Conservation (phyloP, 2,797 vertebrate genomes). For the Pseudotriccus pelzelni region DNA sequence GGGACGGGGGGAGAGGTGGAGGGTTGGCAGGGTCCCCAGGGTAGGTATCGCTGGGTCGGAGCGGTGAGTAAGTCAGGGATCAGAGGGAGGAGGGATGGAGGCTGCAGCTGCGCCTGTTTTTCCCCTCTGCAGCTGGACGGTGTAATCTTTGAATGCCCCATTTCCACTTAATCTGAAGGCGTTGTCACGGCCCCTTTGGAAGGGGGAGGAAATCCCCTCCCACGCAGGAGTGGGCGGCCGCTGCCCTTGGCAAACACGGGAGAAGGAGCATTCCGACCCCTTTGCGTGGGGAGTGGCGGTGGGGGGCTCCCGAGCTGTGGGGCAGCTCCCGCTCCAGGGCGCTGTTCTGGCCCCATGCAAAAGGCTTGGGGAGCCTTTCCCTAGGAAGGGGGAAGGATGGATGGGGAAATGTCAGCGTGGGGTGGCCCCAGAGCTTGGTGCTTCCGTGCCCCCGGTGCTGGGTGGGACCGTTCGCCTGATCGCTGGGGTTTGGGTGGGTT, state of each 20-base stretch:
- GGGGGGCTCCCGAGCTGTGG: neutral
- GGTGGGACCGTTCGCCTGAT: neutral
- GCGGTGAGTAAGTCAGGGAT: neutral
- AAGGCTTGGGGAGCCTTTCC: neutral
- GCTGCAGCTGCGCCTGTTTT: neutral
- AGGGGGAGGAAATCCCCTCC: neutral
- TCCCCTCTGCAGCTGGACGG: neutral
- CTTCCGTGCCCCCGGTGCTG: neutral
- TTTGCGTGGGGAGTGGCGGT: rapidly evolving
- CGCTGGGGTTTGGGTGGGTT: neutral
- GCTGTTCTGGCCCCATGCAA: rapidly evolving
- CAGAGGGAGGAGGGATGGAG: neutral
- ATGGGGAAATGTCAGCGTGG: neutral
- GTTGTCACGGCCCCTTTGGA: neutral
- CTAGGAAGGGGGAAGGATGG: neutral
- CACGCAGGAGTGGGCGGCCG: neutral
- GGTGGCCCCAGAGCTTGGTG: neutral
- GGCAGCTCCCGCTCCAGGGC: neutral
- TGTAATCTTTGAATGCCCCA: constrained; percentile 20
- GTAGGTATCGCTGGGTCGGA: neutral
- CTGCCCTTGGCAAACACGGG: neutral
- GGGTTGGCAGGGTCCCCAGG: neutral
- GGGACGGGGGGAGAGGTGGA: too few relatives aligned
- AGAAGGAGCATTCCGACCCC: neutral
- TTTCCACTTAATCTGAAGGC: constrained; percentile 41